Base-by-base conservation (phyloP, 1,140 invertebrate genomes). In the Drosophila aff. region DNA sequence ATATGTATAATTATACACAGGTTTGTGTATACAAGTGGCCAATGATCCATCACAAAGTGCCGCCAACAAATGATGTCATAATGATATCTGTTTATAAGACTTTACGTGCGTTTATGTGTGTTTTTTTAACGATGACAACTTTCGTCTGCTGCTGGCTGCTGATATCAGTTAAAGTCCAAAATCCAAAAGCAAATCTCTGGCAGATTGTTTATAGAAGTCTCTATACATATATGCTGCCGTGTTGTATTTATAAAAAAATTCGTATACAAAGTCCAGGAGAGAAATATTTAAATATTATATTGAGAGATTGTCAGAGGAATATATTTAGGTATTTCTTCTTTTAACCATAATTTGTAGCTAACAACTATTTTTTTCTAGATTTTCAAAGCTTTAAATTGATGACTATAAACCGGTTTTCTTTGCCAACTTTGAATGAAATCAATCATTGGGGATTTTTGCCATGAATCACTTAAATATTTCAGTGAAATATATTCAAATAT, bases 21-120 rank as follows among this genome's bases (percentile, higher is more conserved):
- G 11, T 50, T 10, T 41, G 40, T 78, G 40, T 60, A 18, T 66
- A 46, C 52, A 36, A 41, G 15, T 68, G 66, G 53, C 68, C 68
- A 79, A 75, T 79, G 78, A 86, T 81, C 73, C 64, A 72, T 69
- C 73, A 52, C 33, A 71, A 55, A 69, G 57, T 52, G 33, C 38
- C 50, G 65, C 52, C 52, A 52, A 44, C 62, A 41, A 77, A 78
- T 86, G 83, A 87, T 80, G 80, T 86, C 83, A 86, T 73, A 44
- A 47, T 38, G 41, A 57, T 69, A 81, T 62, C 58, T 69, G 21
- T 60, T 59, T 67, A 43, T 43, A 40, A 64, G 10, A 15, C 5
- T 55, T 28, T 58, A 66, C n/a, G 58, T 73, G 15, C n/a, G 40
- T 16, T 49, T 44, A 16, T 16, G 16, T 43, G 40, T n/a, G n/a